These are phyloP conservation scores for Brachypodius melanocephalos DNA, from an alignment of 2,113 vertebrate species.

Conservation along the genomic window DNA sequence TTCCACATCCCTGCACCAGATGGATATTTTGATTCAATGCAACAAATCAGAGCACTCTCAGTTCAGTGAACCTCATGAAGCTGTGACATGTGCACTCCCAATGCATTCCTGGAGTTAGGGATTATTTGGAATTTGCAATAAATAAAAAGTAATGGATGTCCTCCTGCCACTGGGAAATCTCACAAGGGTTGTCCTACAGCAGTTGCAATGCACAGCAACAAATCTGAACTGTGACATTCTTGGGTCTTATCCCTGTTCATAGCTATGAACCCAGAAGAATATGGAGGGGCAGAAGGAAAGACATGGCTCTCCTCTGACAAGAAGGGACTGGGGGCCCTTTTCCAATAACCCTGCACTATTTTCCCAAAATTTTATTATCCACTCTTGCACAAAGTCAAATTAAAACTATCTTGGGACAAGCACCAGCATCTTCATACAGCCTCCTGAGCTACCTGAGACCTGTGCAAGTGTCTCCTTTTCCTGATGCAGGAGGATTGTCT, in stretches of 20 bases:
- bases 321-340: not conserved
- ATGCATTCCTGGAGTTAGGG: not conserved
- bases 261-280: not conserved
- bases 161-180: not conserved
- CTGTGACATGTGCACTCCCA: not conserved
- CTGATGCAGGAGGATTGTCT: not conserved
- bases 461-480: not conserved
- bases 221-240: not conserved
- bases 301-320: not conserved
- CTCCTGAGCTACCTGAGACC: not conserved
- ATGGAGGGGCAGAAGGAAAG: not conserved
- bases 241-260: not conserved
- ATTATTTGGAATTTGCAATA: not conserved
- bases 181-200: not conserved
- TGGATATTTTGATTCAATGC: not conserved
- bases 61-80: not conserved
- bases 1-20: not conserved
- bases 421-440: not conserved
- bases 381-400: not conserved
- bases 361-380: not conserved
- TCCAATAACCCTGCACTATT: not conserved
- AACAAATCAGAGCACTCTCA: not conserved
- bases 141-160: not conserved
- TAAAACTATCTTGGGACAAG: not conserved
- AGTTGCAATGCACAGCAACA: not conserved